Evolutionary conservation across 2,113 vertebrate species (phyloP), one percentile per base, ranked within the genome.

Genomic region (Mus spicilegus): DNA sequence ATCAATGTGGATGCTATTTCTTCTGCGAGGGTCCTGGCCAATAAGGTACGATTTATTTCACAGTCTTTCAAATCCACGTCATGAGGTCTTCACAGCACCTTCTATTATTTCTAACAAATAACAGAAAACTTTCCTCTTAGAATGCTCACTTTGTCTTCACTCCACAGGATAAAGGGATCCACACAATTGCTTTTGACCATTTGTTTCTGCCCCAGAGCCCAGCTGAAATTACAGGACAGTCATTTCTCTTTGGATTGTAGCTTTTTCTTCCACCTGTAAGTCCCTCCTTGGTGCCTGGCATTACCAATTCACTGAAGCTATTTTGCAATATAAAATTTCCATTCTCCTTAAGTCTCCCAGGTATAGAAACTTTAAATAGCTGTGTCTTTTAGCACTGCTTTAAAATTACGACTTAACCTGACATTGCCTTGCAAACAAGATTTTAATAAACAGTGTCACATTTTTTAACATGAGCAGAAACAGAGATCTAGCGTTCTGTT

Each of bases 221-320:
- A 72, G 11, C 22, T 85, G 78, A 98, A 97, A 97, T 81, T 95
- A 51, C 26, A 91, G 88, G 77, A n/a, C 80, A n/a, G 26, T 91
- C 58, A 76, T n/a, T 72, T 96, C 28, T 91, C 26, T 91, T 97
- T 97, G 93, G 58, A 95, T 28, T 95, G 56, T 94, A 92, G 54
- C 80, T 93, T 86, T 87, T 42, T 22, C 6, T 28, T 42, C 77
- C 77, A 30, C 58, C 69, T 7, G 30, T 76, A 90, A 94, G 77
- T 78, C 33, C 51, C 5, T 82, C 95, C 81, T 89, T 97, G 3
- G n/a, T 56, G 46, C 96, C 73, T 70, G 12, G n/a, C 22, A 65
- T 95, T 51, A 92, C 1, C 4, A 96, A 88, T 96, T 95, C 12
- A 87, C 70, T 93, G 82, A 93, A 42, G 0, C 84, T 90, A 85